Base-by-base conservation (phyloP, 2,113 vertebrate genomes). In the Phaetusa simplex region DNA sequence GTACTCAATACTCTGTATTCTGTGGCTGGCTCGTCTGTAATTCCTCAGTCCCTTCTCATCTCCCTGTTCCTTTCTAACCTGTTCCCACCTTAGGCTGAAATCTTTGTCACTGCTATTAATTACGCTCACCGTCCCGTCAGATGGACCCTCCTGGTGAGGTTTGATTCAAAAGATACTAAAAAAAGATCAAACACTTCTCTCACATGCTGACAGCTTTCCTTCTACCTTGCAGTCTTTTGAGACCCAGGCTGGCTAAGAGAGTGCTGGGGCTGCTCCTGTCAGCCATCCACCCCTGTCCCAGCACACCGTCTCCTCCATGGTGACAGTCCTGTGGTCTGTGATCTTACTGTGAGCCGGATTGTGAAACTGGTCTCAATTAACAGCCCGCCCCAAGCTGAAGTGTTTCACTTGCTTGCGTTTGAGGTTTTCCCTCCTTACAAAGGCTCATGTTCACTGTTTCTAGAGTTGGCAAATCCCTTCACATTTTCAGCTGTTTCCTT, bases 241-340 rank as follows among this genome's bases (percentile, higher is more conserved):
- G 81, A 64, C 17, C 17, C 6, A 20, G 29, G 58, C 70, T 66
- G 52, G 55, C 38, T n/a, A 4, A 27, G 61, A 16, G 29, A 11
- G 79, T 2, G 20, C 50, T 36, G 30, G 42, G n/a, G 27, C 78
- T 79, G 69, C n/a, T 76, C 43, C 80, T 5, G 2, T 17, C 73
- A 53, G 40, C 34, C 30, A 12, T 0, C 0, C 8, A 1, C 40
- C 58, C 58, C 59, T 2, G 2, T 56, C 45, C 55, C 64, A 23
- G 34, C 3, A 12, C 45, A 14, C 56, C 1, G 1, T 5, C 58
- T 24, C 30, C 74, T 64, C 6, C 53, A 4, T 0, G 5, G 79
- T 8, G 36, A 43, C n/a, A 53, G 5, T 16, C 55, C 64, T 42
- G 22, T 4, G 0, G 22, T 43, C 40, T 20, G 36, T 2, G 4